Base-by-base conservation (phyloP, 1,140 invertebrate genomes). In the Asobara japonica region DNA sequence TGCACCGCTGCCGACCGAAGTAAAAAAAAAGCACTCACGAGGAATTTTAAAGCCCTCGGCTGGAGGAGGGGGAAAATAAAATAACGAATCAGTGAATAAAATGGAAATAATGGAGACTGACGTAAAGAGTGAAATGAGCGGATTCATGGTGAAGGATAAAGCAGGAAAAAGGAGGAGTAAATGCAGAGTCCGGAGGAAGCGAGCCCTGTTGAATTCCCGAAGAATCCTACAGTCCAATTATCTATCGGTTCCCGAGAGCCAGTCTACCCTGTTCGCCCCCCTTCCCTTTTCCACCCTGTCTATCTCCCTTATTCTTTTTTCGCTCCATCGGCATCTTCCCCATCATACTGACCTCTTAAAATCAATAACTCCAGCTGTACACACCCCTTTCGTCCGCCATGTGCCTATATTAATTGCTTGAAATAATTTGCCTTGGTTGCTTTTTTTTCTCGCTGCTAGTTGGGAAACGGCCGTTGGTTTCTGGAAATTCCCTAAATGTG, bases 201-300 rank as follows among this genome's bases (percentile, higher is more conserved):
- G 48, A 56, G 66, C 66, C 56, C 45, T 30, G 41, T 67, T 68
- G 66, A 68, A 68, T 68, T 68, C 27, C 48, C 27, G 48, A 68
- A 48, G 66, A 68, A 45, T 68, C 48, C 45, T 68, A 68, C 66
- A 68, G 66, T 56, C 66, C 66, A 68, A 68, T 68, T 68, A 68
- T 68, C 66, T 56, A 68, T 56, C 66, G 66, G 48, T 27, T 51
- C 48, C 56, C 29, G 38, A 48, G 29, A 48, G 30, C 64, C 27
- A 56, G 45, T 41, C 48, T 68, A 16, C 30, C 41, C 41, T n/a
- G 27, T 68, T 51, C 30, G 30, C 41, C 36, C 5, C 41, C 7
- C 29, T 30, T n/a, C 16, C 33, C 41, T 48, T 67, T 51, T 67
- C 16, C 25, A n/a, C 25, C n/a, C 29, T 41, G 13, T 29, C 20